Evolutionary conservation across 1,140 invertebrate genomes (phyloP).

Genomic region (Acromyrmex echinatior): DNA sequence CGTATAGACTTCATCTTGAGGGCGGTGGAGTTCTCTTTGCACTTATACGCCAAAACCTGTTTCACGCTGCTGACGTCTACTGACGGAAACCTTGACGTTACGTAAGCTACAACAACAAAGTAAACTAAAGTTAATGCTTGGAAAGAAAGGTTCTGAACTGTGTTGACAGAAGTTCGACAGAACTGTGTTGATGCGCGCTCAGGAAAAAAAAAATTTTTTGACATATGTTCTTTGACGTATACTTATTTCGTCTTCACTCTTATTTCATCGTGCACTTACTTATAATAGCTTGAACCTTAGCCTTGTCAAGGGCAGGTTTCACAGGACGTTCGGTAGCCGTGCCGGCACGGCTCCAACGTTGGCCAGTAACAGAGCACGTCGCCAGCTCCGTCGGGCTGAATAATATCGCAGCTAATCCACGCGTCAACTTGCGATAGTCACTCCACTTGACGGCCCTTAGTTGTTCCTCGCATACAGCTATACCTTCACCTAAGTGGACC

Average conservation of each 20-base stretch:
- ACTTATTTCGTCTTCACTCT: no score
- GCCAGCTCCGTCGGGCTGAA: constrained; percentile 91
- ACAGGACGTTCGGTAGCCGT: constrained; percentile 90
- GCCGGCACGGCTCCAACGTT: constrained; percentile 91
- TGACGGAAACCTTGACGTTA: constrained; percentile 90
- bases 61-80: constrained; percentile 91
- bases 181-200: background rate
- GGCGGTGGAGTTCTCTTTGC: constrained; percentile 92
- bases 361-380: constrained; percentile 91
- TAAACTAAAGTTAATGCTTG: background rate
- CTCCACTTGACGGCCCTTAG: constrained; percentile 91
- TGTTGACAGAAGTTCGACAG: no score
- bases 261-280: constrained; percentile 85
- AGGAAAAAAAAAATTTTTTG: background rate
- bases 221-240: background rate
- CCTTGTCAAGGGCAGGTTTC: constrained; percentile 90
- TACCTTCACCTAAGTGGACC: constrained; percentile 91
- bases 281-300: constrained; percentile 92
- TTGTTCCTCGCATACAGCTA: constrained; percentile 90
- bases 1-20: constrained; percentile 91
- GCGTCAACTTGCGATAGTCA: constrained; percentile 91
- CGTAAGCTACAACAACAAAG: constrained; percentile 88
- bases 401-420: constrained; percentile 90
- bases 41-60: constrained; percentile 92
- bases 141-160: background rate